Evolutionary conservation across 2,888 invertebrate genomes (phyloP), one percentile per base, ranked within the genome.

Genomic region (Ophion costatus): DNA sequence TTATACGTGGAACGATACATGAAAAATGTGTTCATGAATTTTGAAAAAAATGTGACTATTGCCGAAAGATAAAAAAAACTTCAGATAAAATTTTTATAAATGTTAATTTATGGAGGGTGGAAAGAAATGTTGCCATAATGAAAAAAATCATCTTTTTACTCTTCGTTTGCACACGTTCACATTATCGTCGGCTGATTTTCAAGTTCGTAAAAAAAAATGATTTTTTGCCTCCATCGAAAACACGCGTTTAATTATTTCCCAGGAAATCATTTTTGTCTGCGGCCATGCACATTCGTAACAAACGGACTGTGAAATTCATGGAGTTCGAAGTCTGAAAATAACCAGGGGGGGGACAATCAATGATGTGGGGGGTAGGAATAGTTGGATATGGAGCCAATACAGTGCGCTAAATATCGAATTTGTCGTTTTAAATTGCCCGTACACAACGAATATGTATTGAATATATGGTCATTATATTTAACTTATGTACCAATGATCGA

Each of bases 391-490:
- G 57, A 78, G 79, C 74, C 79, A 83, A 83, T 74, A 42, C 63
- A 29, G 20, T 69, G 69, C 51, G 82, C 82, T 74, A 83, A 83
- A 69, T 79, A 61, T 22, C 69, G 61, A 74, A 79, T 79, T 83
- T 63, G 75, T 74, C 42, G 29, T 69, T 11, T 22, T 42, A 63
- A 22, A n/a, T 69, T 69, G 45, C 71, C 17, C 59, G 29, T 20
- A 69, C 22, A 14, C 38, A 33, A 73, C 10, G 33, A 20, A 57
- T 57, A n/a, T 29, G 56, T 33, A 11, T 33, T 57, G 33, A n/a
- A 14, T 22, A 61, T 20, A 71, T 57, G 42, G 20, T 69, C 22
- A 20, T 20, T 51, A 42, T 11, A 42, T 42, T 42, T 17, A 1
- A 14, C 17, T n/a, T 29, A 17, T 24, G 17, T 63, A 29, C 20